Evolutionary conservation across 1,140 invertebrate species (phyloP).

Genomic region (Reticulitermes speratus): DNA sequence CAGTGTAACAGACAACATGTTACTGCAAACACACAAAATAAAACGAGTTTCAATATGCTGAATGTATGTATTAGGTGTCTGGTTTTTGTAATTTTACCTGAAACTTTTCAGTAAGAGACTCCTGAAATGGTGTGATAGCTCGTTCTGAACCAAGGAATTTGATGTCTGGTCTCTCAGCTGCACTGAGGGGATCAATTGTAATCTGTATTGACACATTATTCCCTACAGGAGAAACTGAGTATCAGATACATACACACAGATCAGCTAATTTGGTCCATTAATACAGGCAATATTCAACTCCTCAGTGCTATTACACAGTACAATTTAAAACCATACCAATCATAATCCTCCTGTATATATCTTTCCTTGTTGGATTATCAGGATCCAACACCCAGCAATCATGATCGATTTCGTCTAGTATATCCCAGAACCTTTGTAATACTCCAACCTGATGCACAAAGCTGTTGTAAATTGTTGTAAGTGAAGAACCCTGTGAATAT

Average conservation of each 20-base stretch:
- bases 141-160: conserved; percentile 43
- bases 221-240: not conserved
- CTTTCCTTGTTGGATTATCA: conserved; percentile 43
- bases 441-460: not conserved
- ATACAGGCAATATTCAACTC: too few species aligned
- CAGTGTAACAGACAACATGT: too few species aligned
- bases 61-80: too few species aligned
- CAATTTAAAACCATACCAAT: conserved; percentile 41
- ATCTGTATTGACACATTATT: conserved; percentile 43
- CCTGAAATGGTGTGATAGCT: conserved; percentile 32
- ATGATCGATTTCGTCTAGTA: conserved; percentile 48
- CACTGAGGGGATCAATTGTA: conserved; percentile 39
- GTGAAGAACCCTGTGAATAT: not conserved
- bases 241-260: too few species aligned
- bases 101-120: conserved; percentile 17
- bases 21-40: too few species aligned
- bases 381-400: conserved; percentile 51
- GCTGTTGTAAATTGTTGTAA: not conserved
- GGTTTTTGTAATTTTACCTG: conserved; percentile 3
- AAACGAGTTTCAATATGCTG: too few species aligned
- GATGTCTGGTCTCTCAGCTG: conserved; percentile 39
- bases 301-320: too few species aligned
- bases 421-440: conserved; percentile 49
- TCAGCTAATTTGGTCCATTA: too few species aligned
- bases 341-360: conserved; percentile 47